Evolutionary conservation across 1,140 invertebrate genomes (phyloP).

Genomic region (Ptiloglossa arizonensis): DNA sequence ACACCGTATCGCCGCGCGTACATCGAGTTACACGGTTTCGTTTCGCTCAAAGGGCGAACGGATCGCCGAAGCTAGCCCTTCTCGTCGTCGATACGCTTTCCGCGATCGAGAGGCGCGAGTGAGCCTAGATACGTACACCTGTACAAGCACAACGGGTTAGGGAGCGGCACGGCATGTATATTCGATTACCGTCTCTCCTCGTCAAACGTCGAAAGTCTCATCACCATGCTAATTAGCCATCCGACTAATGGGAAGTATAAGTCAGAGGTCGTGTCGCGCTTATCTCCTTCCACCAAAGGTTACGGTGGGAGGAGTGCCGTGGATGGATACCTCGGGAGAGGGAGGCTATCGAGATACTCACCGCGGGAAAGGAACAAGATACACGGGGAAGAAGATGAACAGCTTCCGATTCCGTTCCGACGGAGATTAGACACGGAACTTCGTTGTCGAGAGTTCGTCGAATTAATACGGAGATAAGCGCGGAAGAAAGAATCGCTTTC

Average conservation of each 20-base stretch:
- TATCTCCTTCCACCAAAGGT: constrained; percentile 55
- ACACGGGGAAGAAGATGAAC: constrained; percentile 45
- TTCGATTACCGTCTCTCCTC: constrained; percentile 69
- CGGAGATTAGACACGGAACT: constrained; percentile 23
- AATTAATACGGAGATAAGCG: constrained; percentile 55
- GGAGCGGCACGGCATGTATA: constrained; percentile 52
- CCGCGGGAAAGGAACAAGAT: constrained; percentile 35
- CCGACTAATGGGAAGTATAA: constrained; percentile 72
- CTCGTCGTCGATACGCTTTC: no score
- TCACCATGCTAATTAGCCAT: constrained; percentile 73
- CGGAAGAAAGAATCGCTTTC: constrained; percentile 4
- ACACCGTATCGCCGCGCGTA: background rate
- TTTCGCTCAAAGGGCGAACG: no score
- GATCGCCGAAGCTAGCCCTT: no score
- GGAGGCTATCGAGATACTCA: constrained; percentile 30
- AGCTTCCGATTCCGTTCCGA: constrained; percentile 29
- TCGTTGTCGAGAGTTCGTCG: constrained; percentile 23
- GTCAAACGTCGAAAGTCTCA: constrained; percentile 74
- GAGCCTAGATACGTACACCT: no score
- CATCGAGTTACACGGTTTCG: no score
- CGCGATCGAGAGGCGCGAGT: no score
- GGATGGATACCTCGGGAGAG: background rate
- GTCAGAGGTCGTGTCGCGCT: constrained; percentile 72
- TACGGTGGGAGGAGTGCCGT: background rate
- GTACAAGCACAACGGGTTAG: constrained; percentile 26